These are phyloP conservation scores for Agrochola lota DNA, from an alignment of 2,888 invertebrate species.

Conservation along the genomic window DNA sequence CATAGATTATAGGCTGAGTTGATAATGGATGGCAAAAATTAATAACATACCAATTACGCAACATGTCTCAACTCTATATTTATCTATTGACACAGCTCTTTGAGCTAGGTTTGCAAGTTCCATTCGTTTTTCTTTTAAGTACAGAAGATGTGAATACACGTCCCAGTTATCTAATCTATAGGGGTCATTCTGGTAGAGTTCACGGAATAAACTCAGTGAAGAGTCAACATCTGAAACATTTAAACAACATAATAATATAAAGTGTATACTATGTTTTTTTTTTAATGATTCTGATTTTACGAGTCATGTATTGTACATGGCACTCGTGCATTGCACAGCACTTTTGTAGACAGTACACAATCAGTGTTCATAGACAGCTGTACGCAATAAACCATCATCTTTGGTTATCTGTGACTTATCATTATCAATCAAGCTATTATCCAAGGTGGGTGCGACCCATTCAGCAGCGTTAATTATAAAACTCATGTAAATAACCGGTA, in stretches of 20 bases:
- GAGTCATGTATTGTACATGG: no score
- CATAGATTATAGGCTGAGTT: neutral
- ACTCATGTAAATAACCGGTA: neutral
- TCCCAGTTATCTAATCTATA: constrained; percentile 98
- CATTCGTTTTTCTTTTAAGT: constrained; percentile 97
- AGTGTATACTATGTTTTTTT: neutral
- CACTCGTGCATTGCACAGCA: no score
- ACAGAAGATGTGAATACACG: constrained; percentile 98
- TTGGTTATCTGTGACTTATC: no score
- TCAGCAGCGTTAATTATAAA: neutral
- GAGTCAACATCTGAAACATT: constrained; percentile 94
- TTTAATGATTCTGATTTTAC: neutral
- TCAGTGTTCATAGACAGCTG: no score
- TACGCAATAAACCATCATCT: no score
- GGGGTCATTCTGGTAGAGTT: constrained; percentile 96
- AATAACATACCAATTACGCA: constrained; percentile 96
- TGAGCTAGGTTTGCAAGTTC: constrained; percentile 98
- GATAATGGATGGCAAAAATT: neutral
- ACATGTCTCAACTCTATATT: constrained; percentile 99
- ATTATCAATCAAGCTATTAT: no score
- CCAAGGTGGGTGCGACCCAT: no score
- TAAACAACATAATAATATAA: constrained; percentile 1
- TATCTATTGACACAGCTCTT: constrained; percentile 97
- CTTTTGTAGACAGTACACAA: no score
- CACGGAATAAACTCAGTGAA: constrained; percentile 96